These are phyloP conservation scores for Psilopogon haemacephalus DNA, from an alignment of 2,113 vertebrate genomes.

Conservation along the genomic window DNA sequence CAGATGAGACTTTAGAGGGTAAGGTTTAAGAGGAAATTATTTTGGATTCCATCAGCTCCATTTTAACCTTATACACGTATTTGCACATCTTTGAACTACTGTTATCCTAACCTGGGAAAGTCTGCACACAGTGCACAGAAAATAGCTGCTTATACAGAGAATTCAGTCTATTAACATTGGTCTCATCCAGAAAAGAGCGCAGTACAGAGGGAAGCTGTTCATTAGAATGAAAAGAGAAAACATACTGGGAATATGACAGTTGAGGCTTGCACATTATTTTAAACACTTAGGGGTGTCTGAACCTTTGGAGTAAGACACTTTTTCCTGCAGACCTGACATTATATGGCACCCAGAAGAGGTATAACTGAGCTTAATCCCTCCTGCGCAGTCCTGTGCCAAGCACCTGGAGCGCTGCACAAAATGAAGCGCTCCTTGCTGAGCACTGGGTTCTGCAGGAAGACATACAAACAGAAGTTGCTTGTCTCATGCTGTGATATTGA, in stretches of 20 bases:
- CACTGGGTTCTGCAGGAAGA: neutral
- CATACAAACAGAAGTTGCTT: fast-evolving
- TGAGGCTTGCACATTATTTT: neutral
- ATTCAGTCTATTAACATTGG: neutral
- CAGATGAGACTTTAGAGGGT: neutral
- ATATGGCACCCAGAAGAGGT: neutral
- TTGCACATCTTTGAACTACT: neutral
- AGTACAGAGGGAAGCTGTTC: neutral
- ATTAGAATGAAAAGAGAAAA: neutral
- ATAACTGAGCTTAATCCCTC: neutral
- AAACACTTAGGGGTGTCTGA: neutral
- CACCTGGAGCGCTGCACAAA: neutral
- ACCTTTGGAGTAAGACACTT: neutral
- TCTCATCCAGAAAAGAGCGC: neutral
- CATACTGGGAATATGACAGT: neutral
- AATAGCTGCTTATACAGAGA: neutral
- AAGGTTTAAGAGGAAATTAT: neutral
- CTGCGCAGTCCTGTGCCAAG: neutral
- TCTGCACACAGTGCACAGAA: neutral
- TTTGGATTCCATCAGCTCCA: neutral
- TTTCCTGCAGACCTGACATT: neutral
- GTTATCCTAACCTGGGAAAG: neutral
- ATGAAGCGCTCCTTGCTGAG: fast-evolving
- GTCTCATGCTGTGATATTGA: neutral
- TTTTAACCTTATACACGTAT: neutral